phyloP scores from a whole-genome alignment of 1,140 invertebrate genomes.

The Caerostris darwini region DNA sequence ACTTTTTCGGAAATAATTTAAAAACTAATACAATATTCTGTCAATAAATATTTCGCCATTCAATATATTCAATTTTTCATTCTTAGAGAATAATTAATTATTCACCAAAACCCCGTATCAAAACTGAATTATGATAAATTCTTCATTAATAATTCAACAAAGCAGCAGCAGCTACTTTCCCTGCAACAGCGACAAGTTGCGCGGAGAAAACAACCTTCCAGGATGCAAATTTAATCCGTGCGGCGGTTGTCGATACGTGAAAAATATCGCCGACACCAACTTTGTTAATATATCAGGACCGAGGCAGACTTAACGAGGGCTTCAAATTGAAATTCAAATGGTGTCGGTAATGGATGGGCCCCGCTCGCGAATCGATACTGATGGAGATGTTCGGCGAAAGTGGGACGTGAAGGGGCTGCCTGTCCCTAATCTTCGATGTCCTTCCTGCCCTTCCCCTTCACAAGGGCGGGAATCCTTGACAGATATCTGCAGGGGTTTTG shows the following conservation, averaged over 20 bases:
- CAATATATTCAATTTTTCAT: no score
- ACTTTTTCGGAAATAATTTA: no score
- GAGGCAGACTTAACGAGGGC: not conserved
- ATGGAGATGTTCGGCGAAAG: conserved; percentile 6
- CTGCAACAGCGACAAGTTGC: not conserved
- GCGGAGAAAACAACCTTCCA: not conserved
- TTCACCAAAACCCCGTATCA: no score
- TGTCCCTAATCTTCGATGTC: not conserved
- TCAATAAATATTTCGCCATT: no score
- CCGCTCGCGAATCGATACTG: not conserved
- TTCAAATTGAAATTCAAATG: conserved; percentile 23
- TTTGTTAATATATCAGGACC: not conserved
- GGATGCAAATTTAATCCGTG: not conserved
- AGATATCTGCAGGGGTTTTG: no score
- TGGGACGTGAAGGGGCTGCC: not conserved
- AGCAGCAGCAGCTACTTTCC: not conserved
- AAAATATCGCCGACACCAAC: not conserved
- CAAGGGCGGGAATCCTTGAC: no score
- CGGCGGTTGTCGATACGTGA: not conserved
- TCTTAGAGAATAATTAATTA: no score
- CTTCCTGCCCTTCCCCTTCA: not conserved
- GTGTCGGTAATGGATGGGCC: not conserved
- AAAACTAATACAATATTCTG: no score
- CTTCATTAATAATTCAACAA: no score
- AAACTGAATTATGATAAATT: no score